Evolutionary conservation across 2,113 vertebrate genomes (phyloP).

Genomic region (Anolis sagrei): DNA sequence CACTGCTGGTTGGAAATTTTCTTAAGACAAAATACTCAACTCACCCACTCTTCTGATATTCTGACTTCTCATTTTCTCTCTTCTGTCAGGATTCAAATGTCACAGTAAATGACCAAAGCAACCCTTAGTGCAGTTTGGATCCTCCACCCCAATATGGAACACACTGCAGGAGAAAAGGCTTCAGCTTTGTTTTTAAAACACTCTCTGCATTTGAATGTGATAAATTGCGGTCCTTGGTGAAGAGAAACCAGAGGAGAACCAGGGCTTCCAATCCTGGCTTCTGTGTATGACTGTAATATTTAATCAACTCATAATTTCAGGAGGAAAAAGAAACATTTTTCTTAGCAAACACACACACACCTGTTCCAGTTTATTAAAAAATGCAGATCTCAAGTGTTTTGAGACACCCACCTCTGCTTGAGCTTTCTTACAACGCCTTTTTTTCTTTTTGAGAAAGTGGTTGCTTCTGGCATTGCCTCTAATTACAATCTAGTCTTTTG

Average conservation of each 20-base stretch:
- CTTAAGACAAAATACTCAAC: not conserved
- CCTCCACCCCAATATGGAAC: too few species aligned
- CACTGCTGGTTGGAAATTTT: too few species aligned
- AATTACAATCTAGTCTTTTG: not conserved
- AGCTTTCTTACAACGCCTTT: not conserved
- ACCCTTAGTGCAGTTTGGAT: too few species aligned
- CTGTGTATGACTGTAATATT: not conserved
- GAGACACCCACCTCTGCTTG: not conserved
- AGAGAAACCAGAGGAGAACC: not conserved
- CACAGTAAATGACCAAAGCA: too few species aligned
- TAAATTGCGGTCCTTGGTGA: too few species aligned
- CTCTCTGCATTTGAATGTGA: too few species aligned
- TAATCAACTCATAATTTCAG: not conserved
- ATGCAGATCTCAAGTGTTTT: not conserved
- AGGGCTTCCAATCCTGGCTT: not conserved
- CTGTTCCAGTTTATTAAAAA: not conserved
- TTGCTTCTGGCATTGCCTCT: slow-evolving; percentile 8
- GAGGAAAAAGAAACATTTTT: not conserved
- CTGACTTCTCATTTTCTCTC: not conserved
- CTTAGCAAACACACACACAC: not conserved
- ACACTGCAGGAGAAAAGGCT: too few species aligned
- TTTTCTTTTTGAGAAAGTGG: not conserved
- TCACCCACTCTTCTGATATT: not conserved
- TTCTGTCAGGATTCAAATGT: too few species aligned
- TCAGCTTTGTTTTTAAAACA: too few species aligned